Evolutionary conservation across 1,140 invertebrate genomes (phyloP), one percentile per base, ranked within the genome.

Genomic region (Orius insidiosus): DNA sequence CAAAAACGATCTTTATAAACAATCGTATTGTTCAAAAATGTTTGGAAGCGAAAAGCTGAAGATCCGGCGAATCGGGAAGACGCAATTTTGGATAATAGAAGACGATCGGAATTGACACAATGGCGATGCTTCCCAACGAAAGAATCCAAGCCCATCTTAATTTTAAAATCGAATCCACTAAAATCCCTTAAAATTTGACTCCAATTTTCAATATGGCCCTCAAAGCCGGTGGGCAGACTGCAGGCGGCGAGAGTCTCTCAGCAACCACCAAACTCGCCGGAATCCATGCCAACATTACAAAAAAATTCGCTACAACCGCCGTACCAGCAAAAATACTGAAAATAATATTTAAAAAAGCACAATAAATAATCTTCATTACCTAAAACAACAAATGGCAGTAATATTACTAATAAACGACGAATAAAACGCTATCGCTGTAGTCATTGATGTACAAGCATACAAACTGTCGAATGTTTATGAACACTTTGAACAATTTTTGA

Each of bases 371-470:
- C 7, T 45, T 11, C 33, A 49, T 53, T 60, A 84, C 80, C 81
- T 82, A 63, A 96, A 96, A 67, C 92, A 95, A 55, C 82, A 78
- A 37, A 96, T 85, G 37, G 90, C 86, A 11, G 87, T 93, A 55
- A 96, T 87, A 55, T 84, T 81, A 60, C 85, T 93, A 40, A 87
- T 72, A 60, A 80, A 82, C 5, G 88, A 93, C 31, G 86, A 80
- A 64, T 80, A 88, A 68, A 96, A 93, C 45, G 92, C 89, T 51
- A 83, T 78, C 4, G 89, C 78, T 24, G 92, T 96, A 11, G 92
- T 96, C 32, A 93, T 63, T 14, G 88, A 88, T 2, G 90, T 94
- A 95, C 80, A 60, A 94, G 78, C 72, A 95, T 89, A 9, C 88
- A 83, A 1, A 83, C 64, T 39, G 84, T 70, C 10, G 88, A 82